phyloP scores from a whole-genome alignment of 1,140 invertebrate species.

The Pectinophora gossypiella region DNA sequence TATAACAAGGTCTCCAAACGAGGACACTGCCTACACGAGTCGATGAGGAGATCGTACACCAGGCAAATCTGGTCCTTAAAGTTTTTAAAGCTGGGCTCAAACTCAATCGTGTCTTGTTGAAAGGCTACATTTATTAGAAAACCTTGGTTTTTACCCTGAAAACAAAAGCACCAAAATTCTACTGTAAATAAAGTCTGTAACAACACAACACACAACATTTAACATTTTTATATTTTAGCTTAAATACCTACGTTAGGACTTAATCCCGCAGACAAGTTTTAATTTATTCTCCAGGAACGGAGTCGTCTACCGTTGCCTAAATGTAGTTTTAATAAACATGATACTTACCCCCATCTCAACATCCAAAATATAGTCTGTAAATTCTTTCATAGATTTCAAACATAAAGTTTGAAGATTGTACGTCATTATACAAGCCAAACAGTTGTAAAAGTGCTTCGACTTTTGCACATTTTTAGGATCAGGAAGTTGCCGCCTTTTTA shows the following conservation, averaged over 20 bases:
- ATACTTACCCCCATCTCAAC: constrained; percentile 78
- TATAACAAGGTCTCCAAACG: constrained; percentile 85
- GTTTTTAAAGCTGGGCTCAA: constrained; percentile 87
- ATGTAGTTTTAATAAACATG: neutral
- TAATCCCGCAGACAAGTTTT: no score
- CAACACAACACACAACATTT: no score
- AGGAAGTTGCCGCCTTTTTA: constrained; percentile 85
- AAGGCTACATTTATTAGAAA: constrained; percentile 84
- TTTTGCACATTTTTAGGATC: constrained; percentile 79
- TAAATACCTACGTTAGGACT: no score
- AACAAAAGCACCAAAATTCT: no score
- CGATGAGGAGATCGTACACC: constrained; percentile 83
- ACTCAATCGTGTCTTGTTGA: constrained; percentile 81
- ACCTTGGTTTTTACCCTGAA: constrained; percentile 81
- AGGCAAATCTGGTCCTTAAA: constrained; percentile 82
- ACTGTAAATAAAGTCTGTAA: no score
- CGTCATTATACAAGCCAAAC: constrained; percentile 90
- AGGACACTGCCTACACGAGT: constrained; percentile 81
- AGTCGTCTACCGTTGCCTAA: no score
- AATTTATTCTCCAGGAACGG: no score
- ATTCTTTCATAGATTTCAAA: constrained; percentile 87
- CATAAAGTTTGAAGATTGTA: constrained; percentile 87
- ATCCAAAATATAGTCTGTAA: constrained; percentile 84
- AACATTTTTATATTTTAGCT: no score
- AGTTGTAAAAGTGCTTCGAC: constrained; percentile 88